Evolutionary conservation across 2,888 invertebrate genomes (phyloP).

Genomic region (Masnerella sp.): DNA sequence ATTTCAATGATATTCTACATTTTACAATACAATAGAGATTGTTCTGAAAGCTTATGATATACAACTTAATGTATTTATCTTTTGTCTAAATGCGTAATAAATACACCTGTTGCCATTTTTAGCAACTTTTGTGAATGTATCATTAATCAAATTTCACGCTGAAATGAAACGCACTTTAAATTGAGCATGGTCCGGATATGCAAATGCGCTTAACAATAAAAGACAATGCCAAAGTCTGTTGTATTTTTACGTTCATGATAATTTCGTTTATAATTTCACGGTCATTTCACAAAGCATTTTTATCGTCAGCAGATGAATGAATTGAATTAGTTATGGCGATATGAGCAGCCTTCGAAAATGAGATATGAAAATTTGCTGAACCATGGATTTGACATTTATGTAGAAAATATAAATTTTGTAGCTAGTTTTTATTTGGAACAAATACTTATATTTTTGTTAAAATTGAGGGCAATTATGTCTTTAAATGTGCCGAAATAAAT

Average conservation of each 20-base stretch:
- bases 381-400: too few species aligned
- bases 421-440: too few species aligned
- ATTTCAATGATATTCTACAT: too few species aligned
- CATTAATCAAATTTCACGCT: constrained; percentile 20
- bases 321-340: constrained; percentile 26
- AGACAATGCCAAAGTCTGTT: constrained; percentile 33
- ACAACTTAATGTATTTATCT: too few species aligned
- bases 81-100: too few species aligned
- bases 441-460: too few species aligned
- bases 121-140: not conserved
- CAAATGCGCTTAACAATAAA: constrained; percentile 36
- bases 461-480: too few species aligned
- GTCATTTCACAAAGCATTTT: constrained; percentile 41
- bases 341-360: constrained; percentile 10
- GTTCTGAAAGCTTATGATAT: too few species aligned
- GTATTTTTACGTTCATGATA: constrained; percentile 46
- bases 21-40: too few species aligned
- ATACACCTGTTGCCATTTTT: too few species aligned
- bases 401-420: too few species aligned
- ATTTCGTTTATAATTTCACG: constrained; percentile 42
- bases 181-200: constrained; percentile 15
- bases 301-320: constrained; percentile 21
- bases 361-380: not conserved
- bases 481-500: too few species aligned
- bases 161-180: constrained; percentile 15